phyloP scores from a whole-genome alignment of 1,140 invertebrate genomes.

The Zaprionus vittiger region DNA sequence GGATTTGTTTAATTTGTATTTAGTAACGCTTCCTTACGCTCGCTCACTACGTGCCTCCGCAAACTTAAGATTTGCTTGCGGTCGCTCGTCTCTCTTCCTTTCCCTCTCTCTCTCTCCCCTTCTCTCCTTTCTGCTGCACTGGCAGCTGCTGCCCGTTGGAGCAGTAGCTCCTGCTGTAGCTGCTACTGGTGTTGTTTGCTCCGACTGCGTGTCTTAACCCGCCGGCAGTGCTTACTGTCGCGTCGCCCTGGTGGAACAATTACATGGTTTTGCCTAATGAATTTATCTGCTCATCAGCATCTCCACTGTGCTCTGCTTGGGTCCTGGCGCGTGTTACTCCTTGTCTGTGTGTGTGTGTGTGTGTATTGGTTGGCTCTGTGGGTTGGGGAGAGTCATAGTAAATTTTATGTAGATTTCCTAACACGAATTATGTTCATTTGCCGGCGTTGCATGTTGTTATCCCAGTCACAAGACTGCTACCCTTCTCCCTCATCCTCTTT shows the following conservation, averaged over 20 bases:
- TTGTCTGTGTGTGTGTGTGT: conserved; percentile 19
- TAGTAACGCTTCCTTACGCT: conserved; percentile 70
- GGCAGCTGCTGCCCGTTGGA: conserved; percentile 65
- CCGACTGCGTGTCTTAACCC: conserved; percentile 7
- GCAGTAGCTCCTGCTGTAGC: conserved; percentile 44
- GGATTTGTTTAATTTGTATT: conserved; percentile 84
- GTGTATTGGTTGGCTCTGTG: conserved; percentile 8
- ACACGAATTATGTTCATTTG: conserved; percentile 83
- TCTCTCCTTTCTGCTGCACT: conserved; percentile 23
- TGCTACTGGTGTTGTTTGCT: conserved; percentile 33
- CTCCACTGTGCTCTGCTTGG: conserved; percentile 61
- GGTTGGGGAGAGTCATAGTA: conserved; percentile 59
- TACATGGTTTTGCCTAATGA: conserved; percentile 84
- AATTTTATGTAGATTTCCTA: conserved; percentile 84
- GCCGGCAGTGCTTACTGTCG: conserved; percentile 40
- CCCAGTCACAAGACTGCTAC: conserved; percentile 19
- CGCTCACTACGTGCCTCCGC: conserved; percentile 62
- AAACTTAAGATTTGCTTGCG: conserved; percentile 52
- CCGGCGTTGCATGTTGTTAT: conserved; percentile 65
- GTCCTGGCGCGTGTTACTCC: conserved; percentile 43
- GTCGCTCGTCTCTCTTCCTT: conserved; percentile 47
- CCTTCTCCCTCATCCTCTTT: not conserved
- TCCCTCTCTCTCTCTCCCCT: not conserved
- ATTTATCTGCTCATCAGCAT: conserved; percentile 84
- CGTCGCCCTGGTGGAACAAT: conserved; percentile 78